Evolutionary conservation across 2,888 invertebrate species (phyloP).

Genomic region (Rhingia rostrata): DNA sequence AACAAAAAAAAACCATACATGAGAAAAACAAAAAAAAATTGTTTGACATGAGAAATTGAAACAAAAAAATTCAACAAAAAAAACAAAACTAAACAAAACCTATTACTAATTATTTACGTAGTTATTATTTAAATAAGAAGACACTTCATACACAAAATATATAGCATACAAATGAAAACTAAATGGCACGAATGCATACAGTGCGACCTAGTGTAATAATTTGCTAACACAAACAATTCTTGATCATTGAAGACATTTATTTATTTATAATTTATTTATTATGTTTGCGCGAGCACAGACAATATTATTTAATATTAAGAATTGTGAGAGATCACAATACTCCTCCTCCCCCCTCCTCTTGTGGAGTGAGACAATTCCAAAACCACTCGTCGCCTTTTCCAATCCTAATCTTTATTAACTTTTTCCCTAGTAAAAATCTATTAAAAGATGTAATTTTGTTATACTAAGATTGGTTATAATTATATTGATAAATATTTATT

Average conservation of each 20-base stretch:
- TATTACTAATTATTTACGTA: slow-evolving; percentile 41
- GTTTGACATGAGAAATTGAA: slow-evolving; percentile 61
- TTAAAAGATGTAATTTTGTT: slow-evolving; percentile 32
- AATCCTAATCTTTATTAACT: slow-evolving; percentile 24
- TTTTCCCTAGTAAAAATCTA: slow-evolving; percentile 59
- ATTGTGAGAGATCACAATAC: slow-evolving; percentile 6
- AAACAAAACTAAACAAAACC: neutral
- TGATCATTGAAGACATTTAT: slow-evolving; percentile 9
- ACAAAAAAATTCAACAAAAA: slow-evolving; percentile 7
- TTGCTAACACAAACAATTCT: slow-evolving; percentile 2
- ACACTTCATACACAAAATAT: neutral
- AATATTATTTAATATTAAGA: slow-evolving; percentile 29
- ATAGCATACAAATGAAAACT: neutral
- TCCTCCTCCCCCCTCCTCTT: no score
- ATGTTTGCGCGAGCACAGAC: slow-evolving; percentile 15
- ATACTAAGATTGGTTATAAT: slow-evolving; percentile 18
- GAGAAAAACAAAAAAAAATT: slow-evolving; percentile 34
- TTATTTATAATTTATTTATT: slow-evolving; percentile 51
- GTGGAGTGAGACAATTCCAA: no score
- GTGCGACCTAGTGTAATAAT: slow-evolving; percentile 2
- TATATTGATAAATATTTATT: slow-evolving; percentile 32
- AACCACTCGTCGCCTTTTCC: neutral
- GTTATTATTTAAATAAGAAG: slow-evolving; percentile 29
- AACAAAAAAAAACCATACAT: slow-evolving; percentile 25
- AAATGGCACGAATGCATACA: slow-evolving; percentile 3